Evolutionary conservation across 2,888 invertebrate genomes (phyloP).

Genomic region (Embidobia sp.): DNA sequence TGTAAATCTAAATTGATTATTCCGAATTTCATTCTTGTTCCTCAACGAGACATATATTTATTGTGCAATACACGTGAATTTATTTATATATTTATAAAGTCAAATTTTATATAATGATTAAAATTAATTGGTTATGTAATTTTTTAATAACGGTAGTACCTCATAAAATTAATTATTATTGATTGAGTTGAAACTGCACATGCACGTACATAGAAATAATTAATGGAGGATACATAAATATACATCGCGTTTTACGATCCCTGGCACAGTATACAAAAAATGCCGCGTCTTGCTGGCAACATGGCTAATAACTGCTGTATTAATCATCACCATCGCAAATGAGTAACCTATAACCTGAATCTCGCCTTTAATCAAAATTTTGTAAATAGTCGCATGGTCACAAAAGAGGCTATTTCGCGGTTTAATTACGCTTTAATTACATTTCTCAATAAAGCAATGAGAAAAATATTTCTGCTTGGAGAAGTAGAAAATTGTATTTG

Average conservation of each 20-base stretch:
- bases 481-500: constrained; percentile 35
- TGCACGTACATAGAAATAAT: constrained; percentile 3
- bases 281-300: not conserved
- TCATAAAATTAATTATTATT: constrained; percentile 10
- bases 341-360: constrained; percentile 13
- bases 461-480: constrained; percentile 32
- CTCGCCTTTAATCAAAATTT: constrained; percentile 30
- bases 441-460: constrained; percentile 28
- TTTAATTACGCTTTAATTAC: constrained; percentile 41
- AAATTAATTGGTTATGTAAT: no score
- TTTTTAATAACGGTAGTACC: not conserved
- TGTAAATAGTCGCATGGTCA: constrained; percentile 23
- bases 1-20: no score
- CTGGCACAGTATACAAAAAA: not conserved
- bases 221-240: not conserved
- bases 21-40: no score
- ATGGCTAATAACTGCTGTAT: not conserved
- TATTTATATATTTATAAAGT: no score
- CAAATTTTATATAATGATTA: no score
- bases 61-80: no score
- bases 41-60: no score
- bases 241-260: not conserved
- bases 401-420: constrained; percentile 32
- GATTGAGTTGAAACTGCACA: constrained; percentile 3
- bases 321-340: constrained; percentile 2